Conservation (phyloP, 2,888 invertebrate species). For the Eremobia ochroleuca region DNA sequence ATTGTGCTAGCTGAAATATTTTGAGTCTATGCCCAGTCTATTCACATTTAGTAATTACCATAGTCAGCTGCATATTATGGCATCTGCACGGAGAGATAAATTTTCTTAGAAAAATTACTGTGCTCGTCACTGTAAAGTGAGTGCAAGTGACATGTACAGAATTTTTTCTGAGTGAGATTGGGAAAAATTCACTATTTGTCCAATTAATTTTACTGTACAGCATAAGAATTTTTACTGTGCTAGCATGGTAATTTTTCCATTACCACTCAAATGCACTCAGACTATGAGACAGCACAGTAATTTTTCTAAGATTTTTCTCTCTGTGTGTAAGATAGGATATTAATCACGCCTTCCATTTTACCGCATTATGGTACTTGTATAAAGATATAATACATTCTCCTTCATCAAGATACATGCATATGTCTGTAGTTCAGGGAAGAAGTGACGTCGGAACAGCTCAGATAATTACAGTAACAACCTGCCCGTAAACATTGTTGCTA, state of each 20-base stretch:
- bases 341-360: background rate
- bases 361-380: background rate
- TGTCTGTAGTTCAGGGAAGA: background rate
- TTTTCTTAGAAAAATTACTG: too few relatives aligned
- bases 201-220: too few relatives aligned
- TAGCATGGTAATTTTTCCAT: too few relatives aligned
- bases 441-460: background rate
- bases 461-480: slow-evolving; percentile 42
- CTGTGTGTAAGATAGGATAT: background rate
- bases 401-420: background rate
- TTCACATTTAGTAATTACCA: background rate
- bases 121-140: too few relatives aligned
- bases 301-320: too few relatives aligned
- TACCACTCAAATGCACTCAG: too few relatives aligned
- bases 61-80: background rate
- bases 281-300: too few relatives aligned
- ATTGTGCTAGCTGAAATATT: background rate
- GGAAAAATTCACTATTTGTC: too few relatives aligned
- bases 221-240: too few relatives aligned
- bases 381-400: background rate
- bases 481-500: slow-evolving; percentile 26
- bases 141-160: too few relatives aligned
- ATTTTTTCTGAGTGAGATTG: too few relatives aligned
- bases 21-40: background rate
- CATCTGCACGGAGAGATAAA: too few relatives aligned